Evolutionary conservation across 1,140 invertebrate species (phyloP).

Genomic region (Radopholus similis): DNA sequence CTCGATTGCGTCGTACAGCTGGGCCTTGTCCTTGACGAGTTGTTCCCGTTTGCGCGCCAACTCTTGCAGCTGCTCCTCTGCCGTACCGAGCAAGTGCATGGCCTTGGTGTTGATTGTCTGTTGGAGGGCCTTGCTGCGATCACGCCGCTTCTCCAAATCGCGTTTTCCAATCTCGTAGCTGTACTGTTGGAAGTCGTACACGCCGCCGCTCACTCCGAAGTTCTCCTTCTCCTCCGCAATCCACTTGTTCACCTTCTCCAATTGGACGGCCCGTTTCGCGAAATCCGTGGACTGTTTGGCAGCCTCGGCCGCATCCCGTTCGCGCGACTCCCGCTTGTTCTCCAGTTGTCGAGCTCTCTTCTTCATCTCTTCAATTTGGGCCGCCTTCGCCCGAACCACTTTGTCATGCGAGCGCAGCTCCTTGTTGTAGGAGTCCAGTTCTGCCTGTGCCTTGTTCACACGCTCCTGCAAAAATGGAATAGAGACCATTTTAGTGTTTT

Average conservation of each 20-base stretch:
- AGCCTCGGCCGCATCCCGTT: slow-evolving; percentile 21
- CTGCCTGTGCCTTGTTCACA: slow-evolving; percentile 14
- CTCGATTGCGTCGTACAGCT: slow-evolving; percentile 33
- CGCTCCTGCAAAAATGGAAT: slow-evolving; percentile 11
- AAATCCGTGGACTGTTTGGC: slow-evolving; percentile 17
- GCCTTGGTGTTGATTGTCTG: slow-evolving; percentile 36
- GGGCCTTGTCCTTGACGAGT: slow-evolving; percentile 32
- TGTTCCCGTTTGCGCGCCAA: slow-evolving; percentile 29
- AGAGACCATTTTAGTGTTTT: not conserved
- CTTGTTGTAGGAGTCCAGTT: slow-evolving; percentile 23
- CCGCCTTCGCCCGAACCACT: not conserved
- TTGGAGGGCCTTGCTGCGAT: slow-evolving; percentile 29
- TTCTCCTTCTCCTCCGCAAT: slow-evolving; percentile 44
- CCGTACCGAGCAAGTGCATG: slow-evolving; percentile 36
- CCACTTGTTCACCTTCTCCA: slow-evolving; percentile 36
- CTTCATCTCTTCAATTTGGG: slow-evolving; percentile 36
- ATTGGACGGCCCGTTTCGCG: not conserved
- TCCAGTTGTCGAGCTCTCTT: slow-evolving; percentile 22
- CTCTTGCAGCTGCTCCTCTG: slow-evolving; percentile 30
- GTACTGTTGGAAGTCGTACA: slow-evolving; percentile 46
- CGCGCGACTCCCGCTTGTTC: slow-evolving; percentile 13
- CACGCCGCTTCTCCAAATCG: slow-evolving; percentile 24
- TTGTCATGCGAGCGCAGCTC: slow-evolving; percentile 29
- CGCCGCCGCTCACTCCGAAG: slow-evolving; percentile 34
- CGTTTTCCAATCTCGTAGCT: slow-evolving; percentile 30